Base-by-base conservation (phyloP, 2,888 invertebrate genomes). In the Hetaerina titia region DNA sequence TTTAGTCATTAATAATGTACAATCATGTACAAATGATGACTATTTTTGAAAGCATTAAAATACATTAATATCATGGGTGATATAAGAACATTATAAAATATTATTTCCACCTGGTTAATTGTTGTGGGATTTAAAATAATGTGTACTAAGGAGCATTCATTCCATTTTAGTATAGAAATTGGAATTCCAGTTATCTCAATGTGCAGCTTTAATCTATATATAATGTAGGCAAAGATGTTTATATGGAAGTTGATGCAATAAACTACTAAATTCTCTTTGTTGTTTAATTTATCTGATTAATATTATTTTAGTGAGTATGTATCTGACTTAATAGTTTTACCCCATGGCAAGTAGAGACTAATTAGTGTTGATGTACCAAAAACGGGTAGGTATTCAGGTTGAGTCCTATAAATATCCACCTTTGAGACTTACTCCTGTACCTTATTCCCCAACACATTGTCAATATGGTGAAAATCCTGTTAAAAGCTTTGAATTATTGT, bases 171-270 rank as follows among this genome's bases (percentile, higher is more conserved):
- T n/a, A 45, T 92, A 92, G 92, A 56, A 69, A 69, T 92, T 92
- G 22, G 69, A 57, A 92, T 64, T 92, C 69, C 45, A 69, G 15
- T 92, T 92, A 92, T 92, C 92, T 92, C 45, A 69, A 92, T 92
- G 92, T 92, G 92, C 92, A 92, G 92, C 92, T 92, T 92, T 92
- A 69, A 92, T 92, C 56, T 92, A 92, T 92, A 31, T 92, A 92
- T 56, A 69, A 74, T 69, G 64, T 92, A 92, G 92, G 57, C 63
- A 90, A 74, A 92, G 19, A 92, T 92, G 92, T 92, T 92, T 92
- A n/a, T 92, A 92, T 92, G 92, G 92, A 92, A 74, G 92, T 92
- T 92, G 92, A 92, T 92, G 69, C 92, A 92, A 92, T 92, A 92
- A 92, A 92, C 64, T 69, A 56, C 92, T 92, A 69, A 69, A 92